phyloP scores from a whole-genome alignment of 2,113 vertebrate genomes.

The Cettia cetti region DNA sequence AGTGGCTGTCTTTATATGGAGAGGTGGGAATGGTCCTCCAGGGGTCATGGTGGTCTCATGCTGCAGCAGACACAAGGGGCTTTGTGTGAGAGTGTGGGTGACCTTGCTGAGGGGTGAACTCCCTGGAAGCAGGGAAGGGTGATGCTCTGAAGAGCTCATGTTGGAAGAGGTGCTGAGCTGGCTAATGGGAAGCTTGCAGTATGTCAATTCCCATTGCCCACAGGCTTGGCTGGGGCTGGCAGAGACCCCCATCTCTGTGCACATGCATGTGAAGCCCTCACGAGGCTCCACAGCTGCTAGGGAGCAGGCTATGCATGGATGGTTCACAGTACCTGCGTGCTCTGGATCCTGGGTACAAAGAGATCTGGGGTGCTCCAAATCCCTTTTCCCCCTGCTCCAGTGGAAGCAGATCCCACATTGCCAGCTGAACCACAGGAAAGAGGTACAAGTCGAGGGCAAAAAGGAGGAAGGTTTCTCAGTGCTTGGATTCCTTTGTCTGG shows the following conservation, averaged over 20 bases:
- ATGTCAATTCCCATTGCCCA: background rate
- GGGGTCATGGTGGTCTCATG: background rate
- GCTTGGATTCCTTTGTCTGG: constrained; percentile 48
- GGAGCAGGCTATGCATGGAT: background rate
- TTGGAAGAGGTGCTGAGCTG: background rate
- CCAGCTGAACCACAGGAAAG: background rate
- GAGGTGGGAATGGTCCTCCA: background rate
- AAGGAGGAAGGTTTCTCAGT: background rate
- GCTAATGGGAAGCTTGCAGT: background rate
- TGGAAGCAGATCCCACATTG: background rate
- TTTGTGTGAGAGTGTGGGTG: background rate
- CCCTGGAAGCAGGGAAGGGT: background rate
- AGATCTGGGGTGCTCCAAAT: background rate
- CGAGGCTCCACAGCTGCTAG: background rate
- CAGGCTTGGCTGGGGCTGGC: background rate
- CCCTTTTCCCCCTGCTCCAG: background rate
- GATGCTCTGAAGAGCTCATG: background rate
- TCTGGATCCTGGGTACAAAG: background rate
- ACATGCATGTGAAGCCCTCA: background rate
- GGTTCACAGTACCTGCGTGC: background rate
- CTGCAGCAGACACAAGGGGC: background rate
- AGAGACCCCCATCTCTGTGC: background rate
- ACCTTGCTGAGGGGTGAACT: constrained; percentile 40
- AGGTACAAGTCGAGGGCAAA: background rate
- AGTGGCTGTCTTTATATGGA: accelerated